phyloP scores from a whole-genome alignment of 2,797 vertebrate genomes.

The Sciurus carolinensis region DNA sequence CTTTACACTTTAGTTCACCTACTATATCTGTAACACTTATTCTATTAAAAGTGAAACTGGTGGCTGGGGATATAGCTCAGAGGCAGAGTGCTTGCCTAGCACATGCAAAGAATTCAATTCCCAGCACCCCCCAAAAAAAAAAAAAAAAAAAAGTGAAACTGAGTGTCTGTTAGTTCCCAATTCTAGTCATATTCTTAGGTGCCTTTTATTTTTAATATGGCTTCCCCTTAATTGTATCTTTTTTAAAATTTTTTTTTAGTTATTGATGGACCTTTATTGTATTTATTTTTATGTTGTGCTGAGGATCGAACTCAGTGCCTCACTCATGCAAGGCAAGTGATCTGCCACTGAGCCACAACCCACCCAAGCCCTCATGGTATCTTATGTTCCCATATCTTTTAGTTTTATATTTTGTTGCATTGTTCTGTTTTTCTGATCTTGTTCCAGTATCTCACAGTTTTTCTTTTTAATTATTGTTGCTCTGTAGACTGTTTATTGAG shows the following conservation, averaged over 20 bases:
- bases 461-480: not conserved
- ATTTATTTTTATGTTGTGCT: too few species aligned
- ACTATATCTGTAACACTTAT: not conserved
- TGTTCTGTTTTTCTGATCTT: not conserved
- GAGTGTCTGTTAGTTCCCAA: not conserved
- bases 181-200: slow-evolving; percentile 17
- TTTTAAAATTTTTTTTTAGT: too few species aligned
- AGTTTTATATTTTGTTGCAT: not conserved
- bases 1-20: not conserved
- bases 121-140: not conserved
- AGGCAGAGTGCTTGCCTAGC: too few species aligned
- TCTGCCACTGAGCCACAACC: too few species aligned
- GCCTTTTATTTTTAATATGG: not conserved
- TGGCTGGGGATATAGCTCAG: too few species aligned
- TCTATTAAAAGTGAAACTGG: not conserved
- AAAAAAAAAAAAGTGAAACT: not conserved
- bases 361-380: not conserved
- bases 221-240: not conserved
- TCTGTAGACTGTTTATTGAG: not conserved
- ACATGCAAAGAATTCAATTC: too few species aligned
- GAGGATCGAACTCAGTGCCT: too few species aligned
- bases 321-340: too few species aligned
- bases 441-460: not conserved
- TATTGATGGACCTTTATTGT: too few species aligned
- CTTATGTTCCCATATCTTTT: not conserved